Conservation (phyloP, 2,797 vertebrate genomes). For the Neosalanx taihuensis region DNA sequence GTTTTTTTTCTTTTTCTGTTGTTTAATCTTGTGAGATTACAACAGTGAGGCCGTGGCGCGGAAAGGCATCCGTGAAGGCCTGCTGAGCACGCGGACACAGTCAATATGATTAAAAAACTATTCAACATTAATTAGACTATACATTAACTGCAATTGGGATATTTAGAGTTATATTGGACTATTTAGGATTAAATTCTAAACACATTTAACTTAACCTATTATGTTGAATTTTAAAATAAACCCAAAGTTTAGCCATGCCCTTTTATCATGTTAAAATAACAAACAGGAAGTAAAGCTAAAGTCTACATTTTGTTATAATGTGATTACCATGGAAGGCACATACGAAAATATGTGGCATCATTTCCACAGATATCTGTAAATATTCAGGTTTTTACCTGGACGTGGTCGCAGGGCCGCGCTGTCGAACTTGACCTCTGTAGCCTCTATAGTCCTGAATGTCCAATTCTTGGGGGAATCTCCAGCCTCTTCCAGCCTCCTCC, state of each 20-base stretch:
- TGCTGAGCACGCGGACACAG: neutral
- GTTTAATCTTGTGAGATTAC: too few species aligned
- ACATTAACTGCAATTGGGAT: neutral
- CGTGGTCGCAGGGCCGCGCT: constrained; percentile 32
- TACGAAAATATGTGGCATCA: neutral
- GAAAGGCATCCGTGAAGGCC: constrained; percentile 23
- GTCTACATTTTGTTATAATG: neutral
- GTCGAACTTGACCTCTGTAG: constrained; percentile 47
- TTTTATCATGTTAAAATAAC: too few species aligned
- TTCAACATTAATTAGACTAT: neutral
- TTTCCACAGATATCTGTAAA: constrained; percentile 1
- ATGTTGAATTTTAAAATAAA: neutral
- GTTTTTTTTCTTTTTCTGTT: too few species aligned
- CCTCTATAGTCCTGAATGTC: constrained; percentile 34
- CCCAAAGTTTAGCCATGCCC: too few species aligned
- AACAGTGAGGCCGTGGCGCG: neutral
- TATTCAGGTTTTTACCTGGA: constrained; percentile 61
- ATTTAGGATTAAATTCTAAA: neutral
- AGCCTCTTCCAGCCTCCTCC: constrained; percentile 26
- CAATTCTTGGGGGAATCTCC: constrained; percentile 40
- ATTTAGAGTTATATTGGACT: neutral
- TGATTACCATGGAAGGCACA: neutral
- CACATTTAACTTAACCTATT: neutral
- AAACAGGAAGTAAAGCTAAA: too few species aligned
- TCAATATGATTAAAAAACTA: too few species aligned